A percentile compares a stretch with the other conserved stretches of the same genome.
These are phyloP conservation scores for Zaprionus kolodkinae DNA, from an alignment of 1,140 invertebrate species.

Conservation along the genomic window DNA sequence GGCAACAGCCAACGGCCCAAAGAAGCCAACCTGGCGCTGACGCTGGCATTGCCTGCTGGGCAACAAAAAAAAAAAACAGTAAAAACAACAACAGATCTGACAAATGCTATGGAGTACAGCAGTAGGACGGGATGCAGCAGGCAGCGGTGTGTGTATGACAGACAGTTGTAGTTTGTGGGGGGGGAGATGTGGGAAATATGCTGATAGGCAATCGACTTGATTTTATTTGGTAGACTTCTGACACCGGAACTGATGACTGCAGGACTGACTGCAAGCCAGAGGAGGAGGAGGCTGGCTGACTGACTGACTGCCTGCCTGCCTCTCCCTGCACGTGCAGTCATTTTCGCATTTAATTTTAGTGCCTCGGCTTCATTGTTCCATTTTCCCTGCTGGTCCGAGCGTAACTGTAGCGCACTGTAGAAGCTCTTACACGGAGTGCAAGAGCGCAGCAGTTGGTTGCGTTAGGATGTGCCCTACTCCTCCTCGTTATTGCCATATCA, in stretches of 20 bases:
- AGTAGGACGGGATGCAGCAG: not conserved
- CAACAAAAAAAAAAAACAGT: slow-evolving; percentile 19
- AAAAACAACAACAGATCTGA: slow-evolving; percentile 23
- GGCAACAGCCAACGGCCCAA: slow-evolving; percentile 54
- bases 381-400: slow-evolving; percentile 23
- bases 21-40: slow-evolving; percentile 50
- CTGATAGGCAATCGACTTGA: slow-evolving; percentile 74
- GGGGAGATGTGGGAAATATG: slow-evolving; percentile 41
- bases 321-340: slow-evolving; percentile 45
- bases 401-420: not conserved
- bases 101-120: not conserved
- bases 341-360: slow-evolving; percentile 66
- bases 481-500: slow-evolving; percentile 61
- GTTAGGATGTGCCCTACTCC: slow-evolving; percentile 9
- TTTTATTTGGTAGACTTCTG: slow-evolving; percentile 55
- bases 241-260: slow-evolving; percentile 19
- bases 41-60: slow-evolving; percentile 1
- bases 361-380: slow-evolving; percentile 56
- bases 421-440: not conserved
- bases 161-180: slow-evolving; percentile 66
- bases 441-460: not conserved
- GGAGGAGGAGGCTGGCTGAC: no score
- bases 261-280: not conserved
- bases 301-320: not conserved
- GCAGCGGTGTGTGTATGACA: slow-evolving; percentile 43